Evolutionary conservation across 2,888 invertebrate genomes (phyloP), one percentile per base, ranked within the genome.

Genomic region (Corbicula japonica): DNA sequence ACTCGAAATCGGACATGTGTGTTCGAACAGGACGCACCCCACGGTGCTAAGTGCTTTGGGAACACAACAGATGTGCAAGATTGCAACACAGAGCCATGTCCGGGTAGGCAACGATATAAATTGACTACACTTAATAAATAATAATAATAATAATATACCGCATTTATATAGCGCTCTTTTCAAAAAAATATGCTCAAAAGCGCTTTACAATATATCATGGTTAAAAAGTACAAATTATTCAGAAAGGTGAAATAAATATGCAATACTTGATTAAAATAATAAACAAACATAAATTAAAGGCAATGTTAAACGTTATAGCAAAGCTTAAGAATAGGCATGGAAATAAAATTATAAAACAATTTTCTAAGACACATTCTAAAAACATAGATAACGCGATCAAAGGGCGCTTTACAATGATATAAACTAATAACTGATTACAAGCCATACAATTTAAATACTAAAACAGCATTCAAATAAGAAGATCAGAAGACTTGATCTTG

Each of bases 11-110:
- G 80, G 0, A 68, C 63, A 10, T 83, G 83, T 61, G 34, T 71
- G 32, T 83, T 62, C 58, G 58, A 74, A 28, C 30, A 54, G 0
- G 48, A 18, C 18, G 71, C 65, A 6, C 83, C 80, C 1, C 80
- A 71, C 32, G 83, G 83, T 2, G 52, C 65, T 6, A 26, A 66
- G 35, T 83, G 83, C 52, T 70, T 58, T 30, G 80, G 83, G 1
- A 62, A 38, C 18, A 38, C 41, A 6, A 75, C 52, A 28, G 72
- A 80, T 21, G 60, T 32, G 0, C 52, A 54, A 15, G 70, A 52
- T 21, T 83, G 83, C 38, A 73, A 68, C 48, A 46, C 68, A 4
- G 28, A 52, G 1, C 46, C 30, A 12, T 83, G 83, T 72, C 80
- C 83, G 56, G 83, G 80, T 83, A 65, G 4, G 62, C 18, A 21